A percentile compares a stretch with the other conserved stretches of the same genome.
Evolutionary conservation across 2,113 vertebrate genomes (phyloP).

Genomic region (Chamaea fasciata): DNA sequence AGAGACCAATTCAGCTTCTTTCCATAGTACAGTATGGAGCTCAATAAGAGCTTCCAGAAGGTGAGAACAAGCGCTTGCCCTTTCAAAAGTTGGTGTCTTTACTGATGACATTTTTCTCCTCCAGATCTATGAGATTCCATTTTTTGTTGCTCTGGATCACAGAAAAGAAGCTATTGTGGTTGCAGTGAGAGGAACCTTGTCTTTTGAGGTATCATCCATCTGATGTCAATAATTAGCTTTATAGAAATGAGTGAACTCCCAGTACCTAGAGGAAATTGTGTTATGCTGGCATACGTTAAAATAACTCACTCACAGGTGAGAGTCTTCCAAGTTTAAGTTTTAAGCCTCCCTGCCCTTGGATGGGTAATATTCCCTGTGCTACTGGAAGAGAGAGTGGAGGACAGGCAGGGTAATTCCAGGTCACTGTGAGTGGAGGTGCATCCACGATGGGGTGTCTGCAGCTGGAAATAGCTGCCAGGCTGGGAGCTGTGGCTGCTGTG

Average conservation of each 20-base stretch:
- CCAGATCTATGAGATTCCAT: slow-evolving; percentile 96
- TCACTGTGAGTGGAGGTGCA: neutral
- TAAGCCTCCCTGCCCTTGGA: neutral
- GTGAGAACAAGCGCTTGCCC: neutral
- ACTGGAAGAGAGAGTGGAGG: neutral
- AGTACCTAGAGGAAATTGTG: neutral
- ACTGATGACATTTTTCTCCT: neutral
- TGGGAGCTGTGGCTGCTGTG: neutral
- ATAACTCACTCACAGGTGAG: neutral
- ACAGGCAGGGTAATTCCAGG: neutral
- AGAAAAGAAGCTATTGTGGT: slow-evolving; percentile 90
- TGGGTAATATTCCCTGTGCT: neutral
- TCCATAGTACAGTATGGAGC: neutral
- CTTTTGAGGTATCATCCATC: slow-evolving; percentile 80
- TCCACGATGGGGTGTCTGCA: neutral
- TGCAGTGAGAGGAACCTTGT: slow-evolving; percentile 92
- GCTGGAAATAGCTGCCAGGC: neutral
- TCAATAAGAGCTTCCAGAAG: neutral
- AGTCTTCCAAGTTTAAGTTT: neutral
- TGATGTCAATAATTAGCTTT: neutral
- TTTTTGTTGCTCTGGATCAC: slow-evolving; percentile 94
- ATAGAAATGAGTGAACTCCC: neutral
- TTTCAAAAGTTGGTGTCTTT: neutral
- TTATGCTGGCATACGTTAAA: neutral
- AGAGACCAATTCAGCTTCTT: neutral